Base-by-base conservation (phyloP, 2,113 vertebrate genomes). In the Tetrax tetrax region DNA sequence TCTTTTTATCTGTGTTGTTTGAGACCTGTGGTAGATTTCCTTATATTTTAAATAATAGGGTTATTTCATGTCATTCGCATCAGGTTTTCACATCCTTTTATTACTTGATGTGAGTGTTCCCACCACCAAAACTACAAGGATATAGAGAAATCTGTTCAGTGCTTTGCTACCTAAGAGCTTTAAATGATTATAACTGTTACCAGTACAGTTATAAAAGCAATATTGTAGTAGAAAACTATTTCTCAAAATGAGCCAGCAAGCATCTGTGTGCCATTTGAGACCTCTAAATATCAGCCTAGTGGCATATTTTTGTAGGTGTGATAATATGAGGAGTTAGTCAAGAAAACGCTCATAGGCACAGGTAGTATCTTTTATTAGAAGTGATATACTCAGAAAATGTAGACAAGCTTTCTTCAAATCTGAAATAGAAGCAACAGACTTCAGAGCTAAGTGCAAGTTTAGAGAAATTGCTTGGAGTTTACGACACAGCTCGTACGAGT, bases 311-410 rank as follows among this genome's bases (percentile, higher is more conserved):
- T 50, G 33, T 87, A 82, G 57, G 61, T 87, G 61, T 89, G 70
- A 93, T 91, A 93, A 82, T 83, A 70, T 82, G 83, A 93, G 1
- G 4, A 90, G 41, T 90, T 79, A 92, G 89, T 89, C n/a, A 93
- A 85, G 83, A 82, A 79, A 96, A 91, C 45, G 43, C 57, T 63
- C 80, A 60, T 5, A 91, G 87, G 63, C 61, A 65, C 17, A 69
- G 83, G 93, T 89, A 91, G 63, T 84, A 85, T 82, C 33, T 95
- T 92, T 95, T 87, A 89, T 82, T 93, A 69, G 77, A 89, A 57
- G 74, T 82, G 16, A 60, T 78, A 53, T 37, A 71, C 48, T 82
- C 23, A 4, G 64, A 60, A 87, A 94, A 96, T 7, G 4, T 14
- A 78, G 89, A 84, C 53, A 69, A 87, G 35, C 43, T 85, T 82